Conservation (phyloP, 2,113 vertebrate genomes). For the Rhodinocichla rosea region DNA sequence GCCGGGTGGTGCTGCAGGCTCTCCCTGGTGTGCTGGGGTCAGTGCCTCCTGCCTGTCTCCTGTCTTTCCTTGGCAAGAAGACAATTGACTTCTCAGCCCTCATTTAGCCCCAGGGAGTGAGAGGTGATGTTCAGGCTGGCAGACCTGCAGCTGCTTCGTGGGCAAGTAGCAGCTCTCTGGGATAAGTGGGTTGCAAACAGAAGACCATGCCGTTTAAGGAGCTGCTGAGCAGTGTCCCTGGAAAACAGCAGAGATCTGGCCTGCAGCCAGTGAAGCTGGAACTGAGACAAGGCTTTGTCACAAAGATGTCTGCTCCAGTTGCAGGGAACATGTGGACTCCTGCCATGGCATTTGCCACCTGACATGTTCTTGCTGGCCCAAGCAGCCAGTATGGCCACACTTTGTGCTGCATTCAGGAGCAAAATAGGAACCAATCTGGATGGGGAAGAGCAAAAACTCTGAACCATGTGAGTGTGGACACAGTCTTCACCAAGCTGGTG, state of each 20-base stretch:
- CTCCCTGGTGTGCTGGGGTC: rapidly evolving
- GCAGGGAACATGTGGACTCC: neutral
- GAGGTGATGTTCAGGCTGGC: neutral
- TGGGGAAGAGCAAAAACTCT: neutral
- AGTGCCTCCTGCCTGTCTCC: neutral
- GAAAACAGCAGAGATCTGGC: neutral
- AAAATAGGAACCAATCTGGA: neutral
- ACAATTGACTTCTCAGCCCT: neutral
- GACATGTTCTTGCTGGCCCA: neutral
- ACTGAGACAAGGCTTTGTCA: neutral
- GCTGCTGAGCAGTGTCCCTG: neutral
- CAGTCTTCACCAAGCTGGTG: neutral
- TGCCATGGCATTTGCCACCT: neutral
- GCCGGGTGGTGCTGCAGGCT: neutral
- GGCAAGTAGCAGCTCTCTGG: neutral
- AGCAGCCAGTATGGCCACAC: rapidly evolving
- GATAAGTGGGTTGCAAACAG: neutral
- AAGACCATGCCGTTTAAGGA: neutral
- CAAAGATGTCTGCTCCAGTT: neutral
- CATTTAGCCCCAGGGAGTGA: rapidly evolving
- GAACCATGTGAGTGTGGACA: neutral
- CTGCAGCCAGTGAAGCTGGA: neutral
- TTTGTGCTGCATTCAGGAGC: neutral
- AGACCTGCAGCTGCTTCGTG: rapidly evolving
- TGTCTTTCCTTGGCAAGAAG: neutral